phyloP scores from a whole-genome alignment of 2,113 vertebrate species.

The Neotoma lepida region DNA sequence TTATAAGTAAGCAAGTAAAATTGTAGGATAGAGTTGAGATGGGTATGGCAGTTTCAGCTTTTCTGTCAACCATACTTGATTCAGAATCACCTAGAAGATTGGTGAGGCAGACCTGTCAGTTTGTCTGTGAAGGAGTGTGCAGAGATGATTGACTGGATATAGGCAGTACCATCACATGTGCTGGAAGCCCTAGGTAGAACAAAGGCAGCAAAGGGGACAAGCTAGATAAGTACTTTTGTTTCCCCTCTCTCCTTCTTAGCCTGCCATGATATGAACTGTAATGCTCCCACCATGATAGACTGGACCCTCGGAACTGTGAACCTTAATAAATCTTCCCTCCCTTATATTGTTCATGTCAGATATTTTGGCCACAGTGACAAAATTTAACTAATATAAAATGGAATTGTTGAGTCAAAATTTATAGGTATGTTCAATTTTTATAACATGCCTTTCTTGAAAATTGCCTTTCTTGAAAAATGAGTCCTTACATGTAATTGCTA shows the following conservation, averaged over 20 bases:
- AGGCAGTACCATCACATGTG: background rate
- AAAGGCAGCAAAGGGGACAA: background rate
- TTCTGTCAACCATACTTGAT: background rate
- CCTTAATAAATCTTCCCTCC: background rate
- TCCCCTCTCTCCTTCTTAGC: background rate
- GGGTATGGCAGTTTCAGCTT: no score
- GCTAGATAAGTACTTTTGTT: no score
- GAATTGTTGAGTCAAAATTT: background rate
- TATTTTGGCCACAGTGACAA: background rate
- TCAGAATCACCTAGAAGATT: background rate
- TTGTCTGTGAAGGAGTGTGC: background rate
- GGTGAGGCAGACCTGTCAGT: background rate
- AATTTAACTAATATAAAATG: background rate
- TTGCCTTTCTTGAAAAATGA: background rate
- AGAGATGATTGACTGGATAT: no score
- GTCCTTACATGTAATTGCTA: background rate
- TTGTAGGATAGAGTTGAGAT: slow-evolving; percentile 11
- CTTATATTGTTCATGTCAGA: background rate
- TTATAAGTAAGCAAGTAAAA: background rate
- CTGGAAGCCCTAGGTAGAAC: no score
- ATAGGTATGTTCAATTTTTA: background rate
- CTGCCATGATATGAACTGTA: background rate
- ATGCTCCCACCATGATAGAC: background rate
- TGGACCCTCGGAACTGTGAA: background rate
- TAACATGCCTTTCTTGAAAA: background rate